Percentiles rank a stretch among this genome's conserved stretches.
Conservation (phyloP, 2,797 vertebrate species). For the Synanceia verrucosa region DNA sequence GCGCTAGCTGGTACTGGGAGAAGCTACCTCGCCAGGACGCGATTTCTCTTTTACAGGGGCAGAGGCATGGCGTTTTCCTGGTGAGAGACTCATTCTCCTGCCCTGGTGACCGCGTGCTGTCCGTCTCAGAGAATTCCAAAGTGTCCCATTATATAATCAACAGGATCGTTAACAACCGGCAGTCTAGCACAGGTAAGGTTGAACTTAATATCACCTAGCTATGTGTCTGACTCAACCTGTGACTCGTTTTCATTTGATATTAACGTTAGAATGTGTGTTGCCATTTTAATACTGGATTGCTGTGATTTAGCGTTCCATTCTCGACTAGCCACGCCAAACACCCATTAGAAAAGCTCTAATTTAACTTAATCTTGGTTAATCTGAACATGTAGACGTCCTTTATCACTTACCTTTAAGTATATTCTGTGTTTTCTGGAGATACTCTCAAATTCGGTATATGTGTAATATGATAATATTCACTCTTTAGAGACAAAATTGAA, state of each 20-base stretch:
- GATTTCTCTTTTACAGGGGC: conserved; percentile 88
- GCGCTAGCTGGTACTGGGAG: conserved; percentile 92
- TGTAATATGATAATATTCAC: not conserved
- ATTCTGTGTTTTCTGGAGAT: accelerated
- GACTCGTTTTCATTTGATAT: not conserved
- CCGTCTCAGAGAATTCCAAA: conserved; percentile 93
- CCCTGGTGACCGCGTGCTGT: conserved; percentile 93
- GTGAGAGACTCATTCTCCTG: conserved; percentile 92
- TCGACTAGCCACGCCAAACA: not conserved
- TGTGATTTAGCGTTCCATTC: not conserved
- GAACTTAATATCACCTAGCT: no score
- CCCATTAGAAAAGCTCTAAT: accelerated
- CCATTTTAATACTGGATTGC: not conserved
- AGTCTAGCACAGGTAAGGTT: conserved; percentile 77
- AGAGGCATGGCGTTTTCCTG: conserved; percentile 93
- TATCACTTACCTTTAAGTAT: accelerated
- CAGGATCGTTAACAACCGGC: conserved; percentile 86
- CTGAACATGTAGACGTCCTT: accelerated
- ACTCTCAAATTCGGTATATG: accelerated
- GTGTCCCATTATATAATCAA: conserved; percentile 97
- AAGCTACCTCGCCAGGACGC: conserved; percentile 88
- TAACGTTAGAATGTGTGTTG: not conserved
- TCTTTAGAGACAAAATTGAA: not conserved
- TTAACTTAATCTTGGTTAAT: accelerated
- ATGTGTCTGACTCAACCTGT: no score